Evolutionary conservation across 2,888 invertebrate genomes (phyloP).

Genomic region (Sarcophaga rosellei): DNA sequence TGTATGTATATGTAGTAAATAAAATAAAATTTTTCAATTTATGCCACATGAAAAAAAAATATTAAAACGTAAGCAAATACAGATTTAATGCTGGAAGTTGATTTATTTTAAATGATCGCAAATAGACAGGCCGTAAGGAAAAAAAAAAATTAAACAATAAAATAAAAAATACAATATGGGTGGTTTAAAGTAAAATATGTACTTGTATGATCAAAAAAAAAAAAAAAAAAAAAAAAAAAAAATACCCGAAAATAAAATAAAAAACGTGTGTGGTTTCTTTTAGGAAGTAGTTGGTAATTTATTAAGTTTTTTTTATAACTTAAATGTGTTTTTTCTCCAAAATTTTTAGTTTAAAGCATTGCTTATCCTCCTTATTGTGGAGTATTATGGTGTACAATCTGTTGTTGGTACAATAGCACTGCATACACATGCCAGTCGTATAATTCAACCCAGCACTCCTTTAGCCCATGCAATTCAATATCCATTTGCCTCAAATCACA

Average conservation of each 20-base stretch:
- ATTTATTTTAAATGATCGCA: conserved; percentile 66
- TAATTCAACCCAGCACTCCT: conserved; percentile 7
- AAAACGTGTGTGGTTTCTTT: conserved; percentile 66
- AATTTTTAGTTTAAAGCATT: conserved; percentile 28
- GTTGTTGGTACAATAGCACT: neutral
- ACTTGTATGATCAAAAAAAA: neutral
- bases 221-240: neutral
- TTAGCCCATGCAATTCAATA: neutral
- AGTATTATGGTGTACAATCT: conserved; percentile 15
- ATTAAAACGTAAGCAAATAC: neutral
- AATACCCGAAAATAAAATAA: neutral
- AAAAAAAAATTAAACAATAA: conserved; percentile 32
- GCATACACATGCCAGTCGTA: too few species aligned
- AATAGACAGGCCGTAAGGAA: conserved; percentile 61
- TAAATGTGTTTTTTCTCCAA: neutral
- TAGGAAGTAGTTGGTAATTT: conserved; percentile 62
- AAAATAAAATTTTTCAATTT: conserved; percentile 28
- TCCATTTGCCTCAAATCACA: conserved; percentile 19
- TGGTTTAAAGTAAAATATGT: conserved; percentile 38
- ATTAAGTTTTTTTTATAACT: conserved; percentile 34
- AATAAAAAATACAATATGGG: conserved; percentile 57
- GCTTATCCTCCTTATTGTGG: neutral
- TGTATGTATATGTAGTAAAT: neutral
- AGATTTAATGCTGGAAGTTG: conserved; percentile 57
- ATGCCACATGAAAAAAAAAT: too few species aligned